Conservation (phyloP, 2,113 vertebrate species). For the Oncorhynchus keta region DNA sequence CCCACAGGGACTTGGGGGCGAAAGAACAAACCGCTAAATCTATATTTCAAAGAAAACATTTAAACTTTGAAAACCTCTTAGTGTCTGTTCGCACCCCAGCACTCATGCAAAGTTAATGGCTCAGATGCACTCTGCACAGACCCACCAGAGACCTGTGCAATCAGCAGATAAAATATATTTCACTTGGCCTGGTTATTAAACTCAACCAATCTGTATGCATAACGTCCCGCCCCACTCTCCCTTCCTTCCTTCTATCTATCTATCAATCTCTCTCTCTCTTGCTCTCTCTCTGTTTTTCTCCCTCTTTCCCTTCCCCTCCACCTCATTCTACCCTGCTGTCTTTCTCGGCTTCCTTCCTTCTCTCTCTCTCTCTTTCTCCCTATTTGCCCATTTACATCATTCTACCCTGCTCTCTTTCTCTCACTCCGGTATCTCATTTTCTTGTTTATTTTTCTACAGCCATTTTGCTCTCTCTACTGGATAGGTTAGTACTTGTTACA, state of each 20-base stretch:
- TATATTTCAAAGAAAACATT: conserved; percentile 33
- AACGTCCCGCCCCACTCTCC: conserved; percentile 7
- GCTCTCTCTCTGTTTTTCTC: neutral
- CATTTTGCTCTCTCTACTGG: neutral
- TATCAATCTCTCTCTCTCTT: no score
- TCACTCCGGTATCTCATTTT: neutral
- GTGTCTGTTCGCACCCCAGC: conserved; percentile 11
- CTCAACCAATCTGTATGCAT: conserved; percentile 23
- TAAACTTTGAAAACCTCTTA: conserved; percentile 29
- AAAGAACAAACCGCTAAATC: conserved; percentile 21
- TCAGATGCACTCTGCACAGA: conserved; percentile 21
- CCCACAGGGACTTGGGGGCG: conserved; percentile 8
- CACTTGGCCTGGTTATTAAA: conserved; percentile 31
- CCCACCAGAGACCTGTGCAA: conserved; percentile 28
- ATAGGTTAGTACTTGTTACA: conserved; percentile 11
- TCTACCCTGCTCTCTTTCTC: neutral
- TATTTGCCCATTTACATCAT: neutral
- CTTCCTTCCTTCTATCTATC: conserved; percentile 1
- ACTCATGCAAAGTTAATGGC: conserved; percentile 26
- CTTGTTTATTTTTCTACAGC: conserved; percentile 11
- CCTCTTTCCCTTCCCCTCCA: no score
- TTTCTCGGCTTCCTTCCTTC: neutral
- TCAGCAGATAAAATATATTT: conserved; percentile 15
- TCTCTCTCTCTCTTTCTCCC: neutral
- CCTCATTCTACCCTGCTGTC: no score